Base-by-base conservation (phyloP, 2,888 invertebrate genomes). In the Proisotoma minuta region DNA sequence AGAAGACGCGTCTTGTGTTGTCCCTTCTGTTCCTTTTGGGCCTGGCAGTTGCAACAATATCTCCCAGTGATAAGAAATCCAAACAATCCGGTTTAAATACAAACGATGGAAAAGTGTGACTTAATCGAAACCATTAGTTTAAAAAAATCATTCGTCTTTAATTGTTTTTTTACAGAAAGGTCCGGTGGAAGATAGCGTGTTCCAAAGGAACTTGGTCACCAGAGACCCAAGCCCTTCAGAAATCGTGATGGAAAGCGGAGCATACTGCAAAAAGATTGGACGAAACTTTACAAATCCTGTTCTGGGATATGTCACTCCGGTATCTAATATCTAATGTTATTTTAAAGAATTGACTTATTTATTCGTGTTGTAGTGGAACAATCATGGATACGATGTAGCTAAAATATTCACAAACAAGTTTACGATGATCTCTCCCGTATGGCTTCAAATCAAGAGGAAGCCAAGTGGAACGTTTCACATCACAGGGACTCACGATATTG, bases 261-360 rank as follows among this genome's bases (percentile, higher is more conserved):
- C 86, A 0, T 93, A 88, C 77, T 86, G 84, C 75, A 84, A 86
- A 74, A 84, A 89, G 57, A 79, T 82, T 15, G 75, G 80, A 1
- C 83, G 84, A 61, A 84, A 84, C 73, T 89, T 90, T 75, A 81
- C 84, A 66, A 87, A 87, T 51, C 81, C 86, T n/a, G 86, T 89
- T 18, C 79, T 96, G 65, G 96, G 91, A 61, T 96, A 91, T 78
- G 89, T 95, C 49, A 96, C 96, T 50, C 94, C 95, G 62, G 94
- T 90, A 79, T 58, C 50, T n/a, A n/a, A n/a, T n/a, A n/a, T n/a
- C n/a, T n/a, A n/a, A n/a, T n/a, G n/a, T n/a, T n/a, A 8, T 15
- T 34, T 57, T 50, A 23, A 40, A 26, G 27, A 53, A 1, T 39
- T 48, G 39, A 56, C 22, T 18, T 51, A 20, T 65, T 24, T 29